Evolutionary conservation across 2,113 vertebrate species (phyloP).

Genomic region (Gavialis gangeticus): DNA sequence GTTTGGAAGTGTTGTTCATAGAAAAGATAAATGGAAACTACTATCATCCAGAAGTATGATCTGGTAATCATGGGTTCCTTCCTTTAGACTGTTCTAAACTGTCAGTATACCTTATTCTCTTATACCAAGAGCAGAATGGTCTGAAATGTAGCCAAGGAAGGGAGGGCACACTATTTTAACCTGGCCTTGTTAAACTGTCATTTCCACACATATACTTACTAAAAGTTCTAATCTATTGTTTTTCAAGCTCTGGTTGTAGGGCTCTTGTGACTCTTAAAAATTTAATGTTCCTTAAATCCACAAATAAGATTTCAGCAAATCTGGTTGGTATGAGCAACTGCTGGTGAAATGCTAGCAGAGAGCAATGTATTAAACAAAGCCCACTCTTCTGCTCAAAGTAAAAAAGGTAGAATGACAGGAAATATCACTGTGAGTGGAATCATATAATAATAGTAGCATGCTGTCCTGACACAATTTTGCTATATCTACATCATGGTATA

Average conservation of each 20-base stretch:
- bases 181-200: neutral
- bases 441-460: conserved; percentile 22
- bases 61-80: too few species aligned
- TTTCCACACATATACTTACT: neutral
- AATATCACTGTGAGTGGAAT: conserved; percentile 42
- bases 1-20: neutral
- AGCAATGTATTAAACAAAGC: neutral
- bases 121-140: neutral
- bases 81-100: neutral
- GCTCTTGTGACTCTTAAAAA: neutral
- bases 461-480: conserved; percentile 52
- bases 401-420: conserved; percentile 32
- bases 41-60: neutral
- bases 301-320: neutral
- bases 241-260: neutral
- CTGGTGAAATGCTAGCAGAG: neutral
- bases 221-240: neutral
- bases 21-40: neutral
- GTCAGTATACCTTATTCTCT: neutral
- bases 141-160: neutral
- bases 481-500: neutral
- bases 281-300: neutral
- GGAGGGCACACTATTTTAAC: neutral
- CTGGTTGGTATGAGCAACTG: neutral
- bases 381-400: conserved; percentile 58